Evolutionary conservation across 2,113 vertebrate species (phyloP), one percentile per base, ranked within the genome.

Genomic region (Melanocharis versteri): DNA sequence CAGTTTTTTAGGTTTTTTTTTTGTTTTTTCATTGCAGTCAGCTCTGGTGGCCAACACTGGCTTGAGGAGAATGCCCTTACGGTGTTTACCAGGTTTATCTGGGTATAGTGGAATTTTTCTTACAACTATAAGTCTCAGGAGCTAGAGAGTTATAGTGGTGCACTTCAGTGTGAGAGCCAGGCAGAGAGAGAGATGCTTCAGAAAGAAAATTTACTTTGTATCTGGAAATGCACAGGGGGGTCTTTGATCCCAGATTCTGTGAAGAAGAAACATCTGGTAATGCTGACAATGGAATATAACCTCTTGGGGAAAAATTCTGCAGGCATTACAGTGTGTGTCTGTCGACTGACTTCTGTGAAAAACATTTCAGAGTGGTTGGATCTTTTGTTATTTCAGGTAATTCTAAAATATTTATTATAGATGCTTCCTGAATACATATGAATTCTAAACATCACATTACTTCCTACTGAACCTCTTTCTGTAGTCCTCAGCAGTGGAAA

Each of bases 21-120:
- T 51, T 4, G 13, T 39, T 13, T 68, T 83, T 84, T 77, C 15
- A 30, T 54, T 75, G 13, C 33, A 61, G 0, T 70, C 0, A 0
- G 2, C 11, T 82, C 30, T 3, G 2, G 11, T 53, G 53, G 22
- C 40, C 31, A 71, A 3, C 5, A 21, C 7, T 8, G 11, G 1
- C 47, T 44, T 20, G 28, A 64, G 40, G 12, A 66, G 31, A 68
- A 56, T 56, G 27, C 19, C 35, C 4, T 39, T 65, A 16, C 58
- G 27, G 35, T 27, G 16, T 35, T 69, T 76, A 37, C 20, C 17
- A 26, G 15, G 14, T 69, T 77, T 88, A 45, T 83, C n/a, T 77
- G 18, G 7, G 4, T 47, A 3, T 17, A 35, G 40, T 26, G 31
- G 2, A 51, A 26, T 66, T 69, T 84, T 82, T 53, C 66, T 83